Evolutionary conservation across 1,140 invertebrate genomes (phyloP).

Genomic region (Bombus confusus): DNA sequence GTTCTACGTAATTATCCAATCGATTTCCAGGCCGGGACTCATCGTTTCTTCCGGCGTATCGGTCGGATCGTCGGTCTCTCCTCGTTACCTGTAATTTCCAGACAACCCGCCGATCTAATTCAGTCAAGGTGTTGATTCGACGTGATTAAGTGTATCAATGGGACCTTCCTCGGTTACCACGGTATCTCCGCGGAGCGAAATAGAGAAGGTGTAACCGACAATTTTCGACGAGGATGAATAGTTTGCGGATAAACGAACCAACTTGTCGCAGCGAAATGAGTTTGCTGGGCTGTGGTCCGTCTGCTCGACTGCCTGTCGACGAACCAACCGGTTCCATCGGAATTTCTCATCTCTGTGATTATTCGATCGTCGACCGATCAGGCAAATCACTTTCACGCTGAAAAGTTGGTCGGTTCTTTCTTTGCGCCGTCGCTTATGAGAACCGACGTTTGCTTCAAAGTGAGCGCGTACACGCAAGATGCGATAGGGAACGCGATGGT

Average conservation of each 20-base stretch:
- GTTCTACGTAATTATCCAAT: conserved; percentile 76
- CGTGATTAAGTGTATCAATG: conserved; percentile 42
- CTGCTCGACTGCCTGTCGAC: neutral
- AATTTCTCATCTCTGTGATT: neutral
- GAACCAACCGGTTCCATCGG: no score
- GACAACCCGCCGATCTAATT: conserved; percentile 31
- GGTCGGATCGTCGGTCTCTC: neutral
- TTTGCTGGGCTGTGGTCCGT: conserved; percentile 3
- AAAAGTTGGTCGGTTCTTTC: neutral
- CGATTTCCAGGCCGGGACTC: conserved; percentile 56
- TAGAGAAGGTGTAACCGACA: neutral
- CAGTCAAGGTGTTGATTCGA: conserved; percentile 31
- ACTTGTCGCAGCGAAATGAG: conserved; percentile 36
- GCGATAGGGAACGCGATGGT: neutral
- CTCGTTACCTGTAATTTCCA: conserved; percentile 29
- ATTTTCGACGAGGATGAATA: conserved; percentile 37
- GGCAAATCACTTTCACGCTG: neutral
- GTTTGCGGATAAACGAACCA: conserved; percentile 32
- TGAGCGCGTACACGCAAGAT: neutral
- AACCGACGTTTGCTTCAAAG: neutral
- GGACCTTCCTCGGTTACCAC: neutral
- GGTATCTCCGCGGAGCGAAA: no score
- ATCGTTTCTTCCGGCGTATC: conserved; percentile 35
- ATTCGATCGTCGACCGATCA: neutral
- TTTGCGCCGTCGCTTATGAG: no score